phyloP scores from a whole-genome alignment of 2,113 vertebrate genomes.

The Gadus macrocephalus region DNA sequence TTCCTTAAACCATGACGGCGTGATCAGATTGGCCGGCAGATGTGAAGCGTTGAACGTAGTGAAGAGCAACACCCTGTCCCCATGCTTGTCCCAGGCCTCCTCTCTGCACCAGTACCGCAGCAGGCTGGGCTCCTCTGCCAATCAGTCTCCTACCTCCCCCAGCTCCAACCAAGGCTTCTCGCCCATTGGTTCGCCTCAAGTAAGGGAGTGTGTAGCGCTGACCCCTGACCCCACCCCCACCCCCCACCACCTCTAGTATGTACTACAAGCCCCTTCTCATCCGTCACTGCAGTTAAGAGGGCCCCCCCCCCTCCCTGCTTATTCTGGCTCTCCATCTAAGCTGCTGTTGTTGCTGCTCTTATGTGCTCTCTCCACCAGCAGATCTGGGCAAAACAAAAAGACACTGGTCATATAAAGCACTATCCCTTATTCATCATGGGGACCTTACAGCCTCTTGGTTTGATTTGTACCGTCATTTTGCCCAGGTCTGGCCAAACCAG shows the following conservation, averaged over 20 bases:
- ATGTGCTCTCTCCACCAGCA: constrained; percentile 39
- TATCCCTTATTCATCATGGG: background rate
- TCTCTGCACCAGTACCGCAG: constrained; percentile 95
- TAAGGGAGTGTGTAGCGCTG: constrained; percentile 77
- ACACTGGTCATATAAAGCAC: background rate
- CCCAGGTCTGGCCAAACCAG: constrained; percentile 54
- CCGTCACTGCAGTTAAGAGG: too few species aligned
- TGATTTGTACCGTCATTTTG: constrained; percentile 30
- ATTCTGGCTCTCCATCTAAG: too few species aligned
- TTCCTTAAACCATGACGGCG: background rate
- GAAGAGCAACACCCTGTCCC: background rate
- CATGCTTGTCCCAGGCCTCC: constrained; percentile 74
- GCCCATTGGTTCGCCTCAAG: constrained; percentile 94
- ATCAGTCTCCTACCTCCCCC: constrained; percentile 96
- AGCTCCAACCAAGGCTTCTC: constrained; percentile 99
- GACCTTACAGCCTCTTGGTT: background rate
- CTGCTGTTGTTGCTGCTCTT: constrained; percentile 16
- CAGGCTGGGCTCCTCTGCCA: constrained; percentile 89
- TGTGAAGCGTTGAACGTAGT: background rate
- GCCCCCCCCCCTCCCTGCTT: background rate
- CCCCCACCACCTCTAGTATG: background rate
- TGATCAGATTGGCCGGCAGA: background rate
- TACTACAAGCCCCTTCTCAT: too few species aligned
- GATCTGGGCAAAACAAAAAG: constrained; percentile 56
- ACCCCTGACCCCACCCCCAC: constrained; percentile 11